phyloP scores from a whole-genome alignment of 2,888 invertebrate genomes.

The Lampropteryx suffumata region DNA sequence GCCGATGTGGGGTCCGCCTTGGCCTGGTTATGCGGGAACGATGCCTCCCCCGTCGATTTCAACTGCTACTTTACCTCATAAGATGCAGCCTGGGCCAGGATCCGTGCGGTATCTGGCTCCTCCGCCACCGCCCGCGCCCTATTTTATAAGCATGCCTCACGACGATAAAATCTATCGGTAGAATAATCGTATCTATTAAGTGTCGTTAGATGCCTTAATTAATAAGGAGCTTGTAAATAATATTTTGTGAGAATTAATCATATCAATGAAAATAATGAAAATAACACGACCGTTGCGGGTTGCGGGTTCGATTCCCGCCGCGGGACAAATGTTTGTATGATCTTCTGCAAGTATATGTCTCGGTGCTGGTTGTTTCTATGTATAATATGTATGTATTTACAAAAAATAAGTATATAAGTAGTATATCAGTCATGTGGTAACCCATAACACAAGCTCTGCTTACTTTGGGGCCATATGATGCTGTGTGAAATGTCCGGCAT shows the following conservation, averaged over 20 bases:
- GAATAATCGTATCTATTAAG: conserved; percentile 4
- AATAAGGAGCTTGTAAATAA: conserved; percentile 54
- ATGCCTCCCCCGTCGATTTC: conserved; percentile 84
- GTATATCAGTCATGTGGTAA: no score
- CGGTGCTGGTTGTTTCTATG: no score
- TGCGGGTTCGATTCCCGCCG: no score
- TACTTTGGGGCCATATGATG: no score
- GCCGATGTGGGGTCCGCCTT: conserved; percentile 81
- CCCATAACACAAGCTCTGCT: no score
- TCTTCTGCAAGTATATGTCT: no score
- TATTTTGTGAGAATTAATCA: conserved; percentile 42
- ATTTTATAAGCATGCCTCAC: conserved; percentile 84
- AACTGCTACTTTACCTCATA: conserved; percentile 86
- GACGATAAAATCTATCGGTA: conserved; percentile 87
- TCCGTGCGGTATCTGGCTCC: conserved; percentile 81
- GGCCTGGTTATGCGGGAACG: conserved; percentile 83
- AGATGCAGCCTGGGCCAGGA: conserved; percentile 80
- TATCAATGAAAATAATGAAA: conserved; percentile 38
- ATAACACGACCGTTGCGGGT: no score
- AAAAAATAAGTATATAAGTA: no score
- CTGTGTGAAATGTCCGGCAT: no score
- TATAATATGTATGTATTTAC: no score
- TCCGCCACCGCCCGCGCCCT: conserved; percentile 85
- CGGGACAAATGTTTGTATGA: no score
- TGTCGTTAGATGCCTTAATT: conserved; percentile 15